Base-by-base conservation (phyloP, 2,797 vertebrate species). In the Leuciscus waleckii region DNA sequence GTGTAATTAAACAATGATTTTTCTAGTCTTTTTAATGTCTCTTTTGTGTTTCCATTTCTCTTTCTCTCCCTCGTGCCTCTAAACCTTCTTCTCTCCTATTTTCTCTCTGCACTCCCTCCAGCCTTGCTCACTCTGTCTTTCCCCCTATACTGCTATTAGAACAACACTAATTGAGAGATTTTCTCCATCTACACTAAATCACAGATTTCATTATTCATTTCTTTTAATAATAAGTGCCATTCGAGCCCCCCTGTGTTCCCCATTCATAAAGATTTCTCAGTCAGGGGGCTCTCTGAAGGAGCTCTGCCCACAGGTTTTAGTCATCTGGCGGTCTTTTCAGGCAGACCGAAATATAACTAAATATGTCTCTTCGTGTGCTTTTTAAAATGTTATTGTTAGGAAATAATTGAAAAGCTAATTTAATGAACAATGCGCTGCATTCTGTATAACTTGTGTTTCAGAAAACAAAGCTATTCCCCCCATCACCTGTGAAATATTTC, bases 1-100 rank as follows among this genome's bases (percentile, higher is more conserved):
- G 86, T 78, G 86, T 89, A 89, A 90, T 90, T 88, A 89, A 85
- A 90, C 84, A 80, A 77, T 87, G 79, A 65, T 85, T 85, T 79
- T 88, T 86, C 78, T 79, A 32, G 73, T 85, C 82, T 61, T 84
- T 78, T 82, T 51, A 71, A 74, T 68, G 80, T 84, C 37, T 81
- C 80, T 84, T 81, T 85, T 81, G 68, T 35, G 69, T 79, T 76
- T 86, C 67, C 32, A 67, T 80, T 82, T 81, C 79, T 79, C 71
- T 51, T 78, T 84, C 35, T 49, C 23, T 56, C 65, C 51, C 17
- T 67, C 11, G 32, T 35, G 23, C 19, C 17, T 49, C 26, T 16
- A 80, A 80, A 80, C 17, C 56, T 7, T 19, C 58, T 79, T 43
- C 35, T 67, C 61, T 29, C 26, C 21, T 74, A 21, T 54, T 46